Percentiles rank a stretch among this genome's conserved stretches.
Conservation (phyloP, 1,140 invertebrate genomes). For the Phortica variegata region DNA sequence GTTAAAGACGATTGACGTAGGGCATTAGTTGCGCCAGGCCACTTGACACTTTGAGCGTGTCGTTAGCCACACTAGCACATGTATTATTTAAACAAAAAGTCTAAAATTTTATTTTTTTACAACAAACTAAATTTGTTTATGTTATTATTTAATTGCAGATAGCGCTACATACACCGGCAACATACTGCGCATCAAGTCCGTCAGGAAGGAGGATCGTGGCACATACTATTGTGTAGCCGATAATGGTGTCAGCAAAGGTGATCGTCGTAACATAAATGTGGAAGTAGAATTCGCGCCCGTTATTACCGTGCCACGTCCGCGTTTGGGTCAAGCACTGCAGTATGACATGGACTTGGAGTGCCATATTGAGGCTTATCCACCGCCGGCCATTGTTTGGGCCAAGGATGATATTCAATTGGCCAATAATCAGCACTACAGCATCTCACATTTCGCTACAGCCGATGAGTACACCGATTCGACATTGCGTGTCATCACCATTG, state of each 20-base stretch:
- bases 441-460: constrained; percentile 85
- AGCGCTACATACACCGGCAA: constrained; percentile 70
- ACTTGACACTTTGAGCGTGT: background rate
- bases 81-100: background rate
- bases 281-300: constrained; percentile 88
- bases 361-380: constrained; percentile 88
- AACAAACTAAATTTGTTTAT: background rate
- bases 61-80: background rate
- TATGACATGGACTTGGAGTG: constrained; percentile 93
- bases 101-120: background rate
- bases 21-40: too few species aligned
- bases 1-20: too few species aligned
- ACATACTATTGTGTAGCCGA: constrained; percentile 94
- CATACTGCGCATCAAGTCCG: constrained; percentile 73
- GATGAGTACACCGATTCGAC: constrained; percentile 90
- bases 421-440: constrained; percentile 87
- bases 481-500: constrained; percentile 83
- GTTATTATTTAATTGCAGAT: constrained; percentile 33
- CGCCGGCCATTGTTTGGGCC: constrained; percentile 83
- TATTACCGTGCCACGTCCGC: constrained; percentile 76
- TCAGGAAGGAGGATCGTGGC: constrained; percentile 86
- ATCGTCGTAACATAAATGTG: constrained; percentile 81
- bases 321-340: constrained; percentile 81
- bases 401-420: constrained; percentile 78
- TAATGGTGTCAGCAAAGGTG: constrained; percentile 83